Conservation (phyloP, 2,888 invertebrate genomes). For the Shargacucullia verbasci region DNA sequence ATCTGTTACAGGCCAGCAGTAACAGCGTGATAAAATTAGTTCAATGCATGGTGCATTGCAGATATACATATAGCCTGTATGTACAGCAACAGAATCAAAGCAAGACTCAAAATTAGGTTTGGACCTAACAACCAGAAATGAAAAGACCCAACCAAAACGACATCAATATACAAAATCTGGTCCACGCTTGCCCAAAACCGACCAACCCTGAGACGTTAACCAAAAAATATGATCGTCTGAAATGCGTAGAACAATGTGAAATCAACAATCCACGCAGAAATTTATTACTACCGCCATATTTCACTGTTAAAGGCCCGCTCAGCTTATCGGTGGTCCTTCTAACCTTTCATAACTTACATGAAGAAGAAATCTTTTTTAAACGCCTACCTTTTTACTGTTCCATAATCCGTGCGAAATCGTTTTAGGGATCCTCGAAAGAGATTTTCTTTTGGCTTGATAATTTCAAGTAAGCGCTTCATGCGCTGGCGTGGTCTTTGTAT, state of each 20-base stretch:
- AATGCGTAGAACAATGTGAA: conserved; percentile 10
- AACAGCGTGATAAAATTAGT: too few relatives aligned
- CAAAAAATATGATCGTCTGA: neutral
- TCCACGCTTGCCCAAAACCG: neutral
- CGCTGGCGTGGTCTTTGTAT: too few relatives aligned
- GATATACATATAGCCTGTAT: too few relatives aligned
- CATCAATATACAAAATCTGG: neutral
- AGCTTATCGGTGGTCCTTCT: conserved; percentile 20
- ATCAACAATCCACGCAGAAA: conserved; percentile 20
- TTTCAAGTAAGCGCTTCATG: too few relatives aligned
- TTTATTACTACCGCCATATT: conserved; percentile 22
- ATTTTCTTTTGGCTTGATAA: too few relatives aligned
- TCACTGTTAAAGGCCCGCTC: conserved; percentile 5
- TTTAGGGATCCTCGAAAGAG: too few relatives aligned
- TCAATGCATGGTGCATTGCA: too few relatives aligned
- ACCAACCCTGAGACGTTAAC: neutral
- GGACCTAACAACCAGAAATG: too few relatives aligned
- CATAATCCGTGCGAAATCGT: neutral
- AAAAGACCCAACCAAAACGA: too few relatives aligned
- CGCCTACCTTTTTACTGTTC: conserved; percentile 14
- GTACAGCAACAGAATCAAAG: too few relatives aligned
- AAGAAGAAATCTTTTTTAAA: conserved; percentile 22
- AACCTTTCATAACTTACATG: conserved; percentile 26
- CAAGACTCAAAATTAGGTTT: too few relatives aligned
- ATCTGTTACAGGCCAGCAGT: too few relatives aligned